Percentiles rank a stretch among this genome's conserved stretches.
Conservation (phyloP, 2,113 vertebrate species). For the Urocynchramus pylzowi region DNA sequence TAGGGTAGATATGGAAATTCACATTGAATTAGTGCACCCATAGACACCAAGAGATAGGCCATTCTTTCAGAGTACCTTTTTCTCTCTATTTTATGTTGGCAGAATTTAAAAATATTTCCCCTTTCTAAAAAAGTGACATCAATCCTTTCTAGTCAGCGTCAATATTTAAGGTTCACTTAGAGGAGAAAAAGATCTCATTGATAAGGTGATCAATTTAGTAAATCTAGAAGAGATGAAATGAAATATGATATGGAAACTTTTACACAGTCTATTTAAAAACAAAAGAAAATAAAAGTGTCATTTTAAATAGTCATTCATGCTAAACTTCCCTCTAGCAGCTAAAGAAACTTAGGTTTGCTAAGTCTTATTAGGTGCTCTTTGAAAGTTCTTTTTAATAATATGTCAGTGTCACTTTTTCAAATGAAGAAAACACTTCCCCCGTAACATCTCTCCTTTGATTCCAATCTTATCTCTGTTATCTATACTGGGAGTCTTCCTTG, state of each 20-base stretch:
- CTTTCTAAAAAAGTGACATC: not conserved
- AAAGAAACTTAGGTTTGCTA: conserved; percentile 38
- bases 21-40: not conserved
- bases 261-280: not conserved
- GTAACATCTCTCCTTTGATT: conserved; percentile 34
- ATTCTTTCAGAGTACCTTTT: not conserved
- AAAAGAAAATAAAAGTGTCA: not conserved
- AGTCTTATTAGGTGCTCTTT: conserved; percentile 32
- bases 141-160: not conserved
- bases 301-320: not conserved
- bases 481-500: conserved; percentile 6
- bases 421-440: conserved; percentile 37
- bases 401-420: conserved; percentile 4
- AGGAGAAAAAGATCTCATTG: not conserved
- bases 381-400: conserved; percentile 32
- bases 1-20: not conserved
- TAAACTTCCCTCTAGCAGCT: not conserved
- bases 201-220: not conserved
- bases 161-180: not conserved
- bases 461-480: conserved; percentile 53
- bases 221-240: not conserved
- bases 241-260: not conserved
- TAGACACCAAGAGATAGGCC: not conserved
- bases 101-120: not conserved
- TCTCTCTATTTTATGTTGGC: not conserved